Evolutionary conservation across 2,888 invertebrate species (phyloP).

Genomic region (Ommatoiulus sabulosus): DNA sequence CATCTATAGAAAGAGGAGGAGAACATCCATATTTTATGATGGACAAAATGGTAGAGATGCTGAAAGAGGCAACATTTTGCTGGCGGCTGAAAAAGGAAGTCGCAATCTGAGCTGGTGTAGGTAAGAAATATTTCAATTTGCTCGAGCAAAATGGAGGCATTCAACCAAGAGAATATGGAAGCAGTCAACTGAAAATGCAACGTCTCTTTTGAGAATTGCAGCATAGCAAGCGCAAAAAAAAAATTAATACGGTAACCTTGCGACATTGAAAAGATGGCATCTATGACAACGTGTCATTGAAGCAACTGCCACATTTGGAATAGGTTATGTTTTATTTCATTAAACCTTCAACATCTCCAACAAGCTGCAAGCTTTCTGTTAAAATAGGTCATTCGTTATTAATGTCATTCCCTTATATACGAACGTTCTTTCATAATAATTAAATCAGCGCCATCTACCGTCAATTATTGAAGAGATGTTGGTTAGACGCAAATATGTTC

Average conservation of each 20-base stretch:
- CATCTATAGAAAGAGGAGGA: constrained; percentile 44
- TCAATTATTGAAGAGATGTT: no score
- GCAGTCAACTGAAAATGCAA: constrained; percentile 4
- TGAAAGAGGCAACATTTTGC: constrained; percentile 51
- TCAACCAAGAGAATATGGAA: neutral
- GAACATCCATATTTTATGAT: constrained; percentile 4
- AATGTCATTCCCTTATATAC: no score
- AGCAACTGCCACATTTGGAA: neutral
- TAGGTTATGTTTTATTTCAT: neutral
- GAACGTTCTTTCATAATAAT: no score
- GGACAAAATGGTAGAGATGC: neutral
- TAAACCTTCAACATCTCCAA: neutral
- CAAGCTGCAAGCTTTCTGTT: no score
- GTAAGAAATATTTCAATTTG: constrained; percentile 21
- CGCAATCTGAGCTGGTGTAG: constrained; percentile 44
- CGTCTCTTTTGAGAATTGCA: neutral
- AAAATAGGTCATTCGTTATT: no score
- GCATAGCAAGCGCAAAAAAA: neutral
- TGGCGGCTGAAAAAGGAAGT: constrained; percentile 53
- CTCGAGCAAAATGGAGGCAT: neutral
- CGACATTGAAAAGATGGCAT: neutral
- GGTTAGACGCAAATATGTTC: no score
- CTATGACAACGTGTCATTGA: neutral
- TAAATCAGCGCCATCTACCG: no score
- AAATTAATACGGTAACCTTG: neutral